Evolutionary conservation across 2,113 vertebrate species (phyloP), one percentile per base, ranked within the genome.

Genomic region (Maccullochella peelii): DNA sequence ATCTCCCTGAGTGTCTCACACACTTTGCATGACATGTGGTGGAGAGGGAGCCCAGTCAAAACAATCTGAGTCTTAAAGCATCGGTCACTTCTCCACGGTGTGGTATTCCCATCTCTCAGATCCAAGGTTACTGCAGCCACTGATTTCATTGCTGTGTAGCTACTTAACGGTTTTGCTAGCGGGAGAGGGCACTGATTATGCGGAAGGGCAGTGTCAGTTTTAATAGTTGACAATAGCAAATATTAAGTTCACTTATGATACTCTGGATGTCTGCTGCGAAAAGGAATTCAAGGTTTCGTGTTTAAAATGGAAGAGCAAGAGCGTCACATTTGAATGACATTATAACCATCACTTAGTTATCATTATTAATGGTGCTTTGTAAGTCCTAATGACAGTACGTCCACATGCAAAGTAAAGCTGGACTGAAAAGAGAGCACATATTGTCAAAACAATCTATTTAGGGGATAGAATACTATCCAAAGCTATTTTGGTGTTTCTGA

Each of bases 21-120:
- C 93, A 94, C 94, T 95, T 96, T 95, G 95, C 95, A 96, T 96
- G 95, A 95, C 84, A 94, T 95, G 93, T 95, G 95, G 94, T 92
- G 88, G 84, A 93, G 90, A 92, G 89, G 93, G 92, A 94, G 91
- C 84, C 94, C 85, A 85, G 90, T 94, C 90, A 82, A 88, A 94
- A 90, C 91, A 91, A 92, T 94, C 89, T 91, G 92, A 94, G 93
- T 93, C 91, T 91, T 84, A 93, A 94, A 93, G 92, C 87, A 86
- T 94, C 95, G 86, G 92, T 92, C 91, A 86, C 89, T 93, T 94
- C 86, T 90, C 84, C 75, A 86, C 86, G 79, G 89, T 93, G 93
- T 92, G 87, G 83, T 94, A 78, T 93, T 89, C 88, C 86, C 89
- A 93, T 91, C 90, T 92, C 88, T 94, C 88, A 82, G 90, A 87